Conservation (phyloP, 2,797 vertebrate genomes). For the Malurus splendens region DNA sequence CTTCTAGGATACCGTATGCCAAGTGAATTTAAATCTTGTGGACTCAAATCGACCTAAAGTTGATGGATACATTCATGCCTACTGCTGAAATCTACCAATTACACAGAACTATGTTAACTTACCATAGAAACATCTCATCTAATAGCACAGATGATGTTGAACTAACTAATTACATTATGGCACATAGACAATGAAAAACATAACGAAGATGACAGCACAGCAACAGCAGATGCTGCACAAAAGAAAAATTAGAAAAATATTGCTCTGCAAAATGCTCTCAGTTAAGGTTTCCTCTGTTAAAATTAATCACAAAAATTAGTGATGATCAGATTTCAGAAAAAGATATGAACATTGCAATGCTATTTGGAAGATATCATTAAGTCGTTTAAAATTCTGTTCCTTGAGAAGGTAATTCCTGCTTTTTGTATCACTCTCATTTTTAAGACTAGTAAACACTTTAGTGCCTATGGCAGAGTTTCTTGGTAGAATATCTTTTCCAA, state of each 20-base stretch:
- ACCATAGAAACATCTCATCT: slow-evolving; percentile 66
- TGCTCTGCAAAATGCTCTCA: slow-evolving; percentile 52
- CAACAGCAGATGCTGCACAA: slow-evolving; percentile 64
- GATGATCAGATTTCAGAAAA: slow-evolving; percentile 41
- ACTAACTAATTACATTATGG: slow-evolving; percentile 68
- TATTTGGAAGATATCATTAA: slow-evolving; percentile 15
- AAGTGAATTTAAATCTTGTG: slow-evolving; percentile 60
- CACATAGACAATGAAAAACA: slow-evolving; percentile 67
- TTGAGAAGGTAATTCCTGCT: slow-evolving; percentile 21
- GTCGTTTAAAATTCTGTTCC: not conserved
- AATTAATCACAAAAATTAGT: slow-evolving; percentile 62
- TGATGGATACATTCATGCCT: slow-evolving; percentile 59
- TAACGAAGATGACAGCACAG: slow-evolving; percentile 64
- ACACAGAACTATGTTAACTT: slow-evolving; percentile 60
- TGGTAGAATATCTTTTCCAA: slow-evolving; percentile 32
- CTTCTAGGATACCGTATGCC: slow-evolving; percentile 47
- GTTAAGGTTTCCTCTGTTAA: slow-evolving; percentile 50
- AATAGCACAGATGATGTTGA: slow-evolving; percentile 66
- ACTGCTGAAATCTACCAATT: slow-evolving; percentile 63
- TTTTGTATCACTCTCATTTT: not conserved
- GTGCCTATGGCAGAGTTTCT: slow-evolving; percentile 36
- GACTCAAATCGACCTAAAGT: slow-evolving; percentile 62
- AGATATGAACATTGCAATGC: not conserved
- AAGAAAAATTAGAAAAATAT: slow-evolving; percentile 65
- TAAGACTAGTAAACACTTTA: slow-evolving; percentile 50